A percentile compares a stretch with the other conserved stretches of the same genome.
phyloP scores from a whole-genome alignment of 2,113 vertebrate species.

The Pelecanoides urinatrix region DNA sequence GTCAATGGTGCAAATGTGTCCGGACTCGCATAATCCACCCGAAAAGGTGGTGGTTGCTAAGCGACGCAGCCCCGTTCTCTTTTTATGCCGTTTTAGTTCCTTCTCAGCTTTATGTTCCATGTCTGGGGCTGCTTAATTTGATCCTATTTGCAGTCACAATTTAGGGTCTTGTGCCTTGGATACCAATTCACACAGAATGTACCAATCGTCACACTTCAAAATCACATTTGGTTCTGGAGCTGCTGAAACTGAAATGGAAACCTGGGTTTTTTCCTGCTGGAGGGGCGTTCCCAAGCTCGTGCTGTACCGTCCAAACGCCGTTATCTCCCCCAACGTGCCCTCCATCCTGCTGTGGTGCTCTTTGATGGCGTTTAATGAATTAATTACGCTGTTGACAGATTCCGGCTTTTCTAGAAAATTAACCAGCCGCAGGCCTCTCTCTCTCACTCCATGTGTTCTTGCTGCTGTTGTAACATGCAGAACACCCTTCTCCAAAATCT shows the following conservation, averaged over 20 bases:
- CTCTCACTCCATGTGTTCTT: background rate
- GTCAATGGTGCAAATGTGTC: background rate
- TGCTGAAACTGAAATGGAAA: background rate
- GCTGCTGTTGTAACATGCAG: background rate
- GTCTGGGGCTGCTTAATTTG: slow-evolving; percentile 12
- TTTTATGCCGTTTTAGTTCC: background rate
- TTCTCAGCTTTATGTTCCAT: background rate
- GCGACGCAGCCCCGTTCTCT: background rate
- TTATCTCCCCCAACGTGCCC: rapidly evolving
- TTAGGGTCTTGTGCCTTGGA: background rate
- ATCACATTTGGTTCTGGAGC: background rate
- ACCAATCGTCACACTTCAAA: background rate
- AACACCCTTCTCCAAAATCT: background rate
- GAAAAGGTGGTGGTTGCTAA: slow-evolving; percentile 15
- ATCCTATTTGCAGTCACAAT: slow-evolving; percentile 24
- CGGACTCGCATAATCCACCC: background rate
- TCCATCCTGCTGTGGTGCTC: background rate
- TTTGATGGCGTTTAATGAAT: background rate
- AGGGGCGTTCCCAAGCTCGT: background rate
- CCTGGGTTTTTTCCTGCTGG: background rate
- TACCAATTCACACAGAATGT: background rate
- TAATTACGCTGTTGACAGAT: background rate
- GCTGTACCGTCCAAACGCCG: rapidly evolving
- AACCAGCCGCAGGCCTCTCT: background rate
- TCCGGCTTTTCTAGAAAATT: background rate